A percentile compares a stretch with the other conserved stretches of the same genome.
Conservation (phyloP, 2,113 vertebrate species). For the Notarius quadriscutis region DNA sequence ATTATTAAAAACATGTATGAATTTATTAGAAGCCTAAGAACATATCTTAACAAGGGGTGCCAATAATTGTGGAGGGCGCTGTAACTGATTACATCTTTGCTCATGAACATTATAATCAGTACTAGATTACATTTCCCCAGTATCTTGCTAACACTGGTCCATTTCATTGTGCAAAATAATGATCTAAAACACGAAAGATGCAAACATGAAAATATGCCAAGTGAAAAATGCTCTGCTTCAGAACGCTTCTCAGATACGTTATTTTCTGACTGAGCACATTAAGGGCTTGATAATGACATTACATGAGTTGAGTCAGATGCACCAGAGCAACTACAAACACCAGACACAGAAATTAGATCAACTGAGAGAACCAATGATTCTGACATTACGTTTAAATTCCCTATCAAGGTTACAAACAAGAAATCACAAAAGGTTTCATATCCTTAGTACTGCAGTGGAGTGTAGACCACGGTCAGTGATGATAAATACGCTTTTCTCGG, state of each 20-base stretch:
- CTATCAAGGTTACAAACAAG: not conserved
- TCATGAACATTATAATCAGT: no score
- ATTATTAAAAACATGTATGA: no score
- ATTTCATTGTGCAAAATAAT: not conserved
- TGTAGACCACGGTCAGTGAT: not conserved
- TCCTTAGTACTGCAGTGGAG: not conserved
- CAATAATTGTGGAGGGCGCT: no score
- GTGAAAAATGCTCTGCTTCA: not conserved
- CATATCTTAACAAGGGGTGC: no score
- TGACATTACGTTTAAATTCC: not conserved
- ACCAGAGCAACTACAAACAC: not conserved
- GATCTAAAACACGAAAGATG: not conserved
- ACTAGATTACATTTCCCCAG: no score
- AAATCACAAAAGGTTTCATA: conserved; percentile 11
- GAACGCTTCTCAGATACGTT: not conserved
- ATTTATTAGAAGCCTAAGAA: no score
- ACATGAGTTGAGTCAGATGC: not conserved
- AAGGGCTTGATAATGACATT: not conserved
- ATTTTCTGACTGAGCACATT: not conserved
- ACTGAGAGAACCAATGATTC: not conserved
- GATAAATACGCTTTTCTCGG: not conserved
- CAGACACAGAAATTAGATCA: not conserved
- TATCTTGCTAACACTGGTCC: not conserved
- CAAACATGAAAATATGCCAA: not conserved
- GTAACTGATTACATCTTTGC: no score